Base-by-base conservation (phyloP, 1,140 invertebrate species). In the Bombus superbus region DNA sequence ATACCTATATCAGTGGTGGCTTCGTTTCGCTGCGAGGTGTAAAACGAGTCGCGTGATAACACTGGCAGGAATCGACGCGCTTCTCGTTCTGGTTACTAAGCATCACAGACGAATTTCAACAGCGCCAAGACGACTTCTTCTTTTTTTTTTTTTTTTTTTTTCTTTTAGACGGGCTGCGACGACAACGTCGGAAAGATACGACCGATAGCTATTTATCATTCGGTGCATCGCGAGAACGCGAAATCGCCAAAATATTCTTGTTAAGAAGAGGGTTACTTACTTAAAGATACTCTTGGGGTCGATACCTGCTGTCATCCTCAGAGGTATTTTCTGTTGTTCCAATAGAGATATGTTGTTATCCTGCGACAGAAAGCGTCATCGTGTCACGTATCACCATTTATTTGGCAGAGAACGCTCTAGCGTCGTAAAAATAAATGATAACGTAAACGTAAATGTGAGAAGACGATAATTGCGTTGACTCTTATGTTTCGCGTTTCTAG, bases 221-320 rank as follows among this genome's bases (percentile, higher is more conserved):
- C n/a, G 73, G 62, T 68, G 81, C 44, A 77, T 44, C 35, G 0
- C 42, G 57, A n/a, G 25, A 35, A n/a, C 28, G 38, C 3, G 38
- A 68, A 8, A 62, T 22, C 28, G 25, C n/a, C 13, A 1, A n/a
- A 4, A 53, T 53, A 22, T 53, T 53, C 18, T 53, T 53, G 47
- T 53, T 53, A 38, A 38, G 35, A 40, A 32, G 59, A 75, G 35
- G 59, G 76, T 44, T 92, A 96, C 96, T 97, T 93, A 97, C 97
- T 97, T 97, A 94, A 97, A 97, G 87, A 97, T 96, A 87, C 95
- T 96, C 93, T 97, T 97, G 88, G 96, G 95, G 89, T 97, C 97
- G 85, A 96, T 95, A 90, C 92, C 93, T 90, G 96, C 93, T 64
- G 96, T 95, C 94, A 95, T 95, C 91, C 95, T 93, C 86, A 95